These are phyloP conservation scores for Harpagifer antarcticus DNA, from an alignment of 2,797 vertebrate genomes.

Conservation along the genomic window DNA sequence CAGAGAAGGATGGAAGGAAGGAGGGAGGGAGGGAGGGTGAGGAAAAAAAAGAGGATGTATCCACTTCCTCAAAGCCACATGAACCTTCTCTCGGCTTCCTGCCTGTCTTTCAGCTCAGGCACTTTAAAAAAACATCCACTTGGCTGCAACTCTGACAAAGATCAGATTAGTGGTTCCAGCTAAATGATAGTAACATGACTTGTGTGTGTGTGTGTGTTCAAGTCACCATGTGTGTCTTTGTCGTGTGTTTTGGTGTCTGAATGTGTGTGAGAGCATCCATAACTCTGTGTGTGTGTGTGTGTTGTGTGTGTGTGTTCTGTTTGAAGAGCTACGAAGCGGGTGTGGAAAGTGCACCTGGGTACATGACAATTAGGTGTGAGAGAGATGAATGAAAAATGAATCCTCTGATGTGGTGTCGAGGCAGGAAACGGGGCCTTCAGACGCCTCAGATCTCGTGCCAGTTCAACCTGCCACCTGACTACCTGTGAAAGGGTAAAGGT, in stretches of 20 bases:
- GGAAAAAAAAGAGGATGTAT: constrained; percentile 59
- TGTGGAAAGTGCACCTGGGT: constrained; percentile 37
- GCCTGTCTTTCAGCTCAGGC: constrained; percentile 30
- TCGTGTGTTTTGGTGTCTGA: background rate
- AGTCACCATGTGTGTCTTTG: background rate
- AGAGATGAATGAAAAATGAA: constrained; percentile 38
- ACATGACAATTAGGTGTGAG: constrained; percentile 38
- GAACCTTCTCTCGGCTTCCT: constrained; percentile 43
- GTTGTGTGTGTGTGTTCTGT: constrained; percentile 4
- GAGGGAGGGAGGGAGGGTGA: constrained; percentile 33
- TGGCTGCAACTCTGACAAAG: constrained; percentile 15
- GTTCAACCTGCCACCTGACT: constrained; percentile 47
- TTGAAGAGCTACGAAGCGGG: constrained; percentile 21
- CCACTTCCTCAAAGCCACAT: constrained; percentile 69
- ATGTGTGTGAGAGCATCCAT: constrained; percentile 26
- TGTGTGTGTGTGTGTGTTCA: background rate
- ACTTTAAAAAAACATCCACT: constrained; percentile 10
- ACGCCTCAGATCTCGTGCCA: constrained; percentile 33
- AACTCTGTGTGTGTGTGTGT: constrained; percentile 11
- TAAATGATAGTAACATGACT: constrained; percentile 2
- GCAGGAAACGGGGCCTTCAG: constrained; percentile 35
- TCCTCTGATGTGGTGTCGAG: constrained; percentile 45
- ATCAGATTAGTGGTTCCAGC: constrained; percentile 1
- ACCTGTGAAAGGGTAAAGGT: constrained; percentile 48
- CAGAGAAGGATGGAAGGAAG: constrained; percentile 18